Evolutionary conservation across 2,797 vertebrate genomes (phyloP), one percentile per base, ranked within the genome.

Genomic region (Bucorvus abyssinicus): DNA sequence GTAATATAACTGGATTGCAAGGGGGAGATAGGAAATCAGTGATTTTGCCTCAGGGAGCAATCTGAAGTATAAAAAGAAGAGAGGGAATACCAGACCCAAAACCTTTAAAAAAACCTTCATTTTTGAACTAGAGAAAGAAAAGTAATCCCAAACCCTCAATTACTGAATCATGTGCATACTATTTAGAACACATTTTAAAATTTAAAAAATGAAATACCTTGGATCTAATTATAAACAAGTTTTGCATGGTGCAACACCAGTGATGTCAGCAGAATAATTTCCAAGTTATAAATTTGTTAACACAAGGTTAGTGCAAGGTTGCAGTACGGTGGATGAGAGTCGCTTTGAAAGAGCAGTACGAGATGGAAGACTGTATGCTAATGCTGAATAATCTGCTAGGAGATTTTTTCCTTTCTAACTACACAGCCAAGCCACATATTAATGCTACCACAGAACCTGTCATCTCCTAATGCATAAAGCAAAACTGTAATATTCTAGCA

Each of bases 251-350:
- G 70, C 55, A 87, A 83, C 57, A 64, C 45, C 56, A 65, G 23
- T 92, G 86, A 96, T 93, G 93, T 95, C 96, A 96, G 94, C 75
- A 91, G 90, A 96, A 94, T 94, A 88, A 90, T 90, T 94, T 94
- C 91, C 86, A 93, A 94, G 80, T 77, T 92, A 85, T 90, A 95
- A 74, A 94, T 95, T 92, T 90, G 75, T 94, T 94, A 96, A 59
- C 90, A 80, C 68, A 73, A 89, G 82, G 86, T 90, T 90, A 91
- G 64, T 55, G 44, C 42, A 55, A 84, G 88, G 88, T 55, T 95
- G 90, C 81, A 93, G 55, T 16, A 40, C 63, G 44, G 53, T 63
- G 81, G 76, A 93, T 95, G 91, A 95, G 90, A 94, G 81, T 65
- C 1, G 2, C 91, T 95, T 93, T 95, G 88, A 94, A 94, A 92